phyloP scores from a whole-genome alignment of 1,140 invertebrate genomes.

The Maconellicoccus hirsutus region DNA sequence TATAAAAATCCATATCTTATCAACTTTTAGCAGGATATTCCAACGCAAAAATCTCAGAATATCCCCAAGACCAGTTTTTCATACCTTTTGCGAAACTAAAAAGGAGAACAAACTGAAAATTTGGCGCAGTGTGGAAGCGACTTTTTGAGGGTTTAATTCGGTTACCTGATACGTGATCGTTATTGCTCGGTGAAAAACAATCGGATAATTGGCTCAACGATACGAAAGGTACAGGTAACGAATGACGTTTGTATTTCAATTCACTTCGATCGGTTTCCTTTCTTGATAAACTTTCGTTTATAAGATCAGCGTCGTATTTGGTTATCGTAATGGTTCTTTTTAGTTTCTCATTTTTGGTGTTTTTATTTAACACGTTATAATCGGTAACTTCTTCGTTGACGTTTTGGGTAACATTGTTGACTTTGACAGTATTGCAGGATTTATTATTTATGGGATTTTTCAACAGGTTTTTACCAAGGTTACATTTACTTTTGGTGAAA shows the following conservation, averaged over 20 bases:
- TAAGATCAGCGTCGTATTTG: background rate
- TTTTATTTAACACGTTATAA: background rate
- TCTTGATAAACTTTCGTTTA: background rate
- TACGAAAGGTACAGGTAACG: slow-evolving; percentile 7
- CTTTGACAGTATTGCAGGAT: background rate
- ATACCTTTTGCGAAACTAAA: no score
- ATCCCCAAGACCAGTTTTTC: no score
- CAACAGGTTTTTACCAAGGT: background rate
- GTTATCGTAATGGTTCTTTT: background rate
- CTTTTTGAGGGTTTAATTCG: background rate
- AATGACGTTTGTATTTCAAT: background rate
- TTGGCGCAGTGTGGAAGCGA: background rate
- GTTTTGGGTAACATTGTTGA: background rate
- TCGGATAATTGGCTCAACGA: background rate
- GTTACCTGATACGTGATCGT: background rate
- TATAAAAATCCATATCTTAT: background rate
- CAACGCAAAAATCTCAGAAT: no score
- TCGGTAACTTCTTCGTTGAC: background rate
- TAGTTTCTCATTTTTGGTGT: background rate
- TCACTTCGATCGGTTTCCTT: background rate
- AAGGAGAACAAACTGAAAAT: background rate
- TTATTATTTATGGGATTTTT: background rate
- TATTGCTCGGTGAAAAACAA: background rate
- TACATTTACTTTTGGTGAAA: background rate
- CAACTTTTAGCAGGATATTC: background rate